phyloP scores from a whole-genome alignment of 2,888 invertebrate genomes.

The Nipponacmea schrenckii region DNA sequence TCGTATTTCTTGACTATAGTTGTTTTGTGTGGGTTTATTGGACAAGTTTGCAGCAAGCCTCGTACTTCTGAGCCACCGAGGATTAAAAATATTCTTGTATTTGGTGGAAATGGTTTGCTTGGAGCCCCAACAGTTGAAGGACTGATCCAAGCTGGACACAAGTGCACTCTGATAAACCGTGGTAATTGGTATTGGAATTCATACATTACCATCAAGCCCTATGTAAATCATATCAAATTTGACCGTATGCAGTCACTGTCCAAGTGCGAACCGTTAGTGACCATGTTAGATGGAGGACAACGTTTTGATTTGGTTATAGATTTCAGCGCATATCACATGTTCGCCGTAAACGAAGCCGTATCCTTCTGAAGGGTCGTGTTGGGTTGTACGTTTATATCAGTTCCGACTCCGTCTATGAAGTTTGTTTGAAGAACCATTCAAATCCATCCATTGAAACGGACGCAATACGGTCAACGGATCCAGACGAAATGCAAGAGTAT shows the following conservation, averaged over 20 bases:
- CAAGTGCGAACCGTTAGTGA: slow-evolving; percentile 54
- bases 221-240: slow-evolving; percentile 62
- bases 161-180: slow-evolving; percentile 65
- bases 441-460: slow-evolving; percentile 62
- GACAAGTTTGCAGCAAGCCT: no score
- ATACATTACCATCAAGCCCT: slow-evolving; percentile 45
- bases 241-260: slow-evolving; percentile 61
- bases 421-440: slow-evolving; percentile 59
- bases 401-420: slow-evolving; percentile 70
- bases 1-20: no score
- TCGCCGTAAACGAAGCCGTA: slow-evolving; percentile 63
- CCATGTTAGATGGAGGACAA: slow-evolving; percentile 33
- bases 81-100: background rate
- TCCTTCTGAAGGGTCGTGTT: slow-evolving; percentile 59
- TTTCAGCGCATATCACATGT: slow-evolving; percentile 68
- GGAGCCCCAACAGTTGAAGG: slow-evolving; percentile 66
- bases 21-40: no score
- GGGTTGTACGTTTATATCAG: slow-evolving; percentile 69
- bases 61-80: no score
- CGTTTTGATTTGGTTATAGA: slow-evolving; percentile 68
- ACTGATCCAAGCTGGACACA: slow-evolving; percentile 57
- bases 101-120: slow-evolving; percentile 69
- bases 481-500: slow-evolving; percentile 49
- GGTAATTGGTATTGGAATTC: slow-evolving; percentile 70
- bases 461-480: slow-evolving; percentile 63